These are phyloP conservation scores for Neostethus bicornis DNA, from an alignment of 2,797 vertebrate species.

Conservation along the genomic window DNA sequence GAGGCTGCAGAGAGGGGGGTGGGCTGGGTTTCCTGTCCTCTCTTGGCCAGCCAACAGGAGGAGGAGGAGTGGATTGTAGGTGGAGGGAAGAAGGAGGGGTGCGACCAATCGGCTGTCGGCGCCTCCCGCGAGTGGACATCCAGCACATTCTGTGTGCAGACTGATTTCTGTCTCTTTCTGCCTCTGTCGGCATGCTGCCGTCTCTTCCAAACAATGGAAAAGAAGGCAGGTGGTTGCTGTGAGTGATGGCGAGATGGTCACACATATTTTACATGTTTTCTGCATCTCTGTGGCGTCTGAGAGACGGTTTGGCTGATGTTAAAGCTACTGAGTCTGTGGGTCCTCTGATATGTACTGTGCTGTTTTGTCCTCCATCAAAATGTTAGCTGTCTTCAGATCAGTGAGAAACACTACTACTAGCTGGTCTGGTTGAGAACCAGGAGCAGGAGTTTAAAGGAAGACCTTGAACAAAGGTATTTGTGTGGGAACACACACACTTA, in stretches of 20 bases:
- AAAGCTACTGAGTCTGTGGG: too few species aligned
- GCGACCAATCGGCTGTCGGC: slow-evolving; percentile 79
- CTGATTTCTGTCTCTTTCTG: neutral
- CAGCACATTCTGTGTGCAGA: slow-evolving; percentile 15
- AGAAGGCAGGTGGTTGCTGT: slow-evolving; percentile 6
- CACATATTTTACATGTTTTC: slow-evolving; percentile 27
- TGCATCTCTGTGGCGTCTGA: neutral
- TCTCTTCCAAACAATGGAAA: slow-evolving; percentile 11
- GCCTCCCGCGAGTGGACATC: slow-evolving; percentile 49
- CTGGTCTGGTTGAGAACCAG: too few species aligned
- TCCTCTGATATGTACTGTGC: too few species aligned
- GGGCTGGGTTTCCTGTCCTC: slow-evolving; percentile 50
- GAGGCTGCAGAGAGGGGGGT: slow-evolving; percentile 13
- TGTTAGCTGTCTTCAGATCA: neutral
- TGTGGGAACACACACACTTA: too few species aligned
- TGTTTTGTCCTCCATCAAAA: neutral
- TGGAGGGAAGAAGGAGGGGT: slow-evolving; percentile 73
- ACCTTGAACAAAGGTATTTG: too few species aligned
- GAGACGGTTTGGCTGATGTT: neutral
- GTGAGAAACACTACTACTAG: too few species aligned
- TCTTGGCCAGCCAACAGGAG: slow-evolving; percentile 50
- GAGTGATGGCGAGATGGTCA: slow-evolving; percentile 1
- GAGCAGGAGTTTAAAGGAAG: too few species aligned
- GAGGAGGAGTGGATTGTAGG: slow-evolving; percentile 62
- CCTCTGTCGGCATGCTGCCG: slow-evolving; percentile 32